Evolutionary conservation across 2,888 invertebrate genomes (phyloP), one percentile per base, ranked within the genome.

Genomic region (Eilema griseolum): DNA sequence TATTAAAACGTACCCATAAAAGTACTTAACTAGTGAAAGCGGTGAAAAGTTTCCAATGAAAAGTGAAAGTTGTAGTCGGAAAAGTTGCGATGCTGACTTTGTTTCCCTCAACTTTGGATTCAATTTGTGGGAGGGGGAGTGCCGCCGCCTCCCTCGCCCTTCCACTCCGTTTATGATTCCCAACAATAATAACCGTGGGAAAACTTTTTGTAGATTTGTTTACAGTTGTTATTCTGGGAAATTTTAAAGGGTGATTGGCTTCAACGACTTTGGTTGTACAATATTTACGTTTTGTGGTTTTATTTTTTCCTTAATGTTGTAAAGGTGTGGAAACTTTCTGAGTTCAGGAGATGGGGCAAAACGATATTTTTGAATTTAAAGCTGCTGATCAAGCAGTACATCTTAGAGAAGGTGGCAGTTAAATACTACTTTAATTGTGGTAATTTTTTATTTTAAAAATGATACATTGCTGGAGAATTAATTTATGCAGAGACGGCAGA

Each of bases 31-130:
- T 84, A 90, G 93, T 71, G 93, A 94, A 90, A 94, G 93, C 90
- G 88, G 81, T 88, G 83, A 85, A 90, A 94, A 93, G 89, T 93
- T 94, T 89, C 80, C 89, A 85, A 75, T 80, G 85, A 87, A 93
- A 90, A 95, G 93, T 85, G 93, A 95, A 89, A 95, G 92, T 90
- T 83, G 73, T 68, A 86, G 86, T 89, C 84, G 90, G 85, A 86
- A 91, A 94, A 94, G 91, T 95, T 94, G 87, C 81, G 84, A 80
- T 80, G 79, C 83, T 75, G 90, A 93, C 91, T 92, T 93, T 94
- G 94, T 94, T 94, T 89, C 90, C 84, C 85, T 81, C 85, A 93
- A 94, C 90, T 94, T 93, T 88, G 87, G 86, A 91, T 92, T 91
- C 92, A 90, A 93, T 93, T 91, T 89, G 88, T 86, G 89, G 89